Conservation (phyloP, 53 echinoderm and acorn worm genomes). For the Echinometra lucunter region DNA sequence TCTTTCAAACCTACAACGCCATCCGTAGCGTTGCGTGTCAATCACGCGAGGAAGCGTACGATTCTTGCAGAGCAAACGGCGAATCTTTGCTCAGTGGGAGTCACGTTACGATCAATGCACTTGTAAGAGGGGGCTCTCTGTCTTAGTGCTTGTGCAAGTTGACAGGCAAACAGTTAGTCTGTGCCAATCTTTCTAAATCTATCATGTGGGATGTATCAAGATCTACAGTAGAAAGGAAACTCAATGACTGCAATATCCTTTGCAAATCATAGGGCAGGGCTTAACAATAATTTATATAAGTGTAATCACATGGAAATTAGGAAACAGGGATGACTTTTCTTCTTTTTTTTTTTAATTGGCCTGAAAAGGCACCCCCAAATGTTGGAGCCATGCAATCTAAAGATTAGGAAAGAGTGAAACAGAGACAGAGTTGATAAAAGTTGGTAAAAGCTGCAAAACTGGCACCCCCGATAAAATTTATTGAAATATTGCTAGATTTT, state of each 20-base stretch:
- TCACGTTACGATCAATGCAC: slow-evolving; percentile 66
- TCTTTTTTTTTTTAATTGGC: no score
- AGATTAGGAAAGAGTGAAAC: no score
- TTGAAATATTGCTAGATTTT: no score
- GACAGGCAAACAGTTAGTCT: slow-evolving; percentile 47
- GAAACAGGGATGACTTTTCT: no score
- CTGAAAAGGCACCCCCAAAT: no score
- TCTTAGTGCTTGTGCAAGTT: slow-evolving; percentile 42
- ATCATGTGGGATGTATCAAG: neutral
- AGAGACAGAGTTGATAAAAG: no score
- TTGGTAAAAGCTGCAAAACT: no score
- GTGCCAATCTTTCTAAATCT: slow-evolving; percentile 46
- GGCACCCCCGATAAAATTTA: no score
- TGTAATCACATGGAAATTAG: neutral
- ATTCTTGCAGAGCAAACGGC: slow-evolving; percentile 41
- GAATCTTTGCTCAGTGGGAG: slow-evolving; percentile 36
- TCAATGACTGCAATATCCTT: neutral
- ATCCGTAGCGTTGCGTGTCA: slow-evolving; percentile 27
- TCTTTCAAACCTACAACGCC: neutral
- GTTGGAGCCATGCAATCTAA: no score
- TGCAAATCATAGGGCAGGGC: neutral
- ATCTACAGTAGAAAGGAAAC: neutral
- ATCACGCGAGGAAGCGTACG: slow-evolving; percentile 19
- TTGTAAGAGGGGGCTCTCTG: slow-evolving; percentile 36
- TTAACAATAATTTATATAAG: neutral